phyloP scores from a whole-genome alignment of 2,113 vertebrate species.

The Lampris incognitus region DNA sequence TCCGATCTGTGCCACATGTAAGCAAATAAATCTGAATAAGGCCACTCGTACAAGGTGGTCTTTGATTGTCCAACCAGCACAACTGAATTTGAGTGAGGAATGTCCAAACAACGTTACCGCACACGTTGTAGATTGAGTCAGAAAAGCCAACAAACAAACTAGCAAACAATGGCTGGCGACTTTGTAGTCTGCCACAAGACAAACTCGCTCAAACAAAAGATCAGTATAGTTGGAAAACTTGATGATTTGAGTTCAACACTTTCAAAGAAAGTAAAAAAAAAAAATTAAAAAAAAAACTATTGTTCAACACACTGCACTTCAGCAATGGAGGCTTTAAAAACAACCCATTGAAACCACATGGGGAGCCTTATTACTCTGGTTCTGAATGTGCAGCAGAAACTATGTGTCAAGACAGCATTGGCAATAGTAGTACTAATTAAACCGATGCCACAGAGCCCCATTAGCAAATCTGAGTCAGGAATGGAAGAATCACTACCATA shows the following conservation, averaged over 20 bases:
- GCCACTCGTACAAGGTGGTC: no score
- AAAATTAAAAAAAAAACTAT: no score
- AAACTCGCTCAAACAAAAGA: conserved; percentile 25
- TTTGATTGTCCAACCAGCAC: no score
- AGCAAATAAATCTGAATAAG: no score
- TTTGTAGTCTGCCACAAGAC: no score
- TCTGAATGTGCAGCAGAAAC: conserved; percentile 56
- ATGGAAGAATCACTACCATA: conserved; percentile 74
- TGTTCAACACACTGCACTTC: conserved; percentile 1
- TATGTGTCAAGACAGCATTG: conserved; percentile 57
- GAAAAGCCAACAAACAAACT: no score
- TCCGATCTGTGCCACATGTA: no score
- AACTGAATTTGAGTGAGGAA: no score
- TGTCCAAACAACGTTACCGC: no score
- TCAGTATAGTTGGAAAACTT: conserved; percentile 44
- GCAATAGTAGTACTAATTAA: conserved; percentile 37
- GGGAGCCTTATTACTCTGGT: conserved; percentile 34
- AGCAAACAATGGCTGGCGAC: no score
- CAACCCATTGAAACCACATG: conserved; percentile 39
- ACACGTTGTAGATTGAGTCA: no score
- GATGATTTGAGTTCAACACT: conserved; percentile 33
- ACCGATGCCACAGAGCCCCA: conserved; percentile 55
- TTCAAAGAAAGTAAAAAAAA: conserved; percentile 43
- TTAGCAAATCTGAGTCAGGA: conserved; percentile 59
- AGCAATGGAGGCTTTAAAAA: conserved; percentile 41